A percentile compares a stretch with the other conserved stretches of the same genome.
Evolutionary conservation across 2,113 vertebrate species (phyloP).

Genomic region (Azemiops feae): DNA sequence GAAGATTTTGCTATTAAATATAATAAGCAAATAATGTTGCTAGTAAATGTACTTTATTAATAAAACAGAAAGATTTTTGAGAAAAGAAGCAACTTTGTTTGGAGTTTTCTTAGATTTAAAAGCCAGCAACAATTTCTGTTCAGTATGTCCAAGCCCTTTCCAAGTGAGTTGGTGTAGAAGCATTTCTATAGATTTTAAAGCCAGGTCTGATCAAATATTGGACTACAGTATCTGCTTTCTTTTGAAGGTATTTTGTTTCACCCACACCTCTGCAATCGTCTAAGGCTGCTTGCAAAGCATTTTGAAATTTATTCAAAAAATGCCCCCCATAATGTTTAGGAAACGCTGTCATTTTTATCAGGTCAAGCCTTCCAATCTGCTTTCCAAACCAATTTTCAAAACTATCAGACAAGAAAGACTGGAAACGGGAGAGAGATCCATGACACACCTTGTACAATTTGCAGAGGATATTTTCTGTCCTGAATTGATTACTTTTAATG

Average conservation of each 20-base stretch:
- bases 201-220: neutral
- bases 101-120: neutral
- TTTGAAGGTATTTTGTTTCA: neutral
- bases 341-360: neutral
- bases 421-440: neutral
- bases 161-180: neutral
- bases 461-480: neutral
- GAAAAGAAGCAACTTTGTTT: neutral
- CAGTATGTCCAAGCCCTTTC: neutral
- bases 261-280: neutral
- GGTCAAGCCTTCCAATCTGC: neutral
- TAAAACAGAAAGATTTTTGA: neutral
- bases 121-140: neutral
- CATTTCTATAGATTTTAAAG: neutral
- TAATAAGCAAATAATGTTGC: neutral
- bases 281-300: neutral
- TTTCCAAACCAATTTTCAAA: neutral
- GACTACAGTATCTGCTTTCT: neutral
- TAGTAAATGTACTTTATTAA: neutral
- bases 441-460: neutral
- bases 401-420: neutral
- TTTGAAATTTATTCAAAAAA: neutral
- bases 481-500: neutral
- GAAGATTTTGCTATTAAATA: neutral
- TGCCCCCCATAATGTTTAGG: neutral